Conservation (phyloP, 2,888 invertebrate genomes). For the Eupithecia inturbata region DNA sequence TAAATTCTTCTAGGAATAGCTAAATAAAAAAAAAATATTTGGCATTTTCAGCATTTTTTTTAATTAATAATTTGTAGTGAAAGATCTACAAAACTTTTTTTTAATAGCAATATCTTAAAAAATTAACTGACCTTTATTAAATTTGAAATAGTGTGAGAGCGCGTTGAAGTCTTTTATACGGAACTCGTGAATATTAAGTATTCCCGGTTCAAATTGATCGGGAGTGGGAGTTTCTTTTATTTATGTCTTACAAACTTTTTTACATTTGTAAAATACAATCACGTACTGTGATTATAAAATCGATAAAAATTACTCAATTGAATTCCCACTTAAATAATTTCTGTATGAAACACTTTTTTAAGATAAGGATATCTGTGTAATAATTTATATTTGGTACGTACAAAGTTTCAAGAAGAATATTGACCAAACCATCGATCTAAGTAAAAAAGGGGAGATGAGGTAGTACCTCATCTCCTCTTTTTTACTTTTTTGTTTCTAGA, state of each 20-base stretch:
- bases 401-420: conserved; percentile 33
- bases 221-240: neutral
- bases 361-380: conserved; percentile 54
- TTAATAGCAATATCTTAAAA: neutral
- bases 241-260: neutral
- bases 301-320: conserved; percentile 9
- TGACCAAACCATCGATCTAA: too few species aligned
- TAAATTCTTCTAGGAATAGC: neutral
- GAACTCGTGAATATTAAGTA: conserved; percentile 36
- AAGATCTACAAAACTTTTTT: neutral
- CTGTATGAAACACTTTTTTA: conserved; percentile 43
- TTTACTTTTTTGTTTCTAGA: too few species aligned
- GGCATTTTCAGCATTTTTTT: too few species aligned
- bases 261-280: neutral
- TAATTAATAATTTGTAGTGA: too few species aligned
- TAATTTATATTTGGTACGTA: conserved; percentile 29
- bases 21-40: too few species aligned
- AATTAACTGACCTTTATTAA: neutral
- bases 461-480: too few species aligned
- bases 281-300: neutral
- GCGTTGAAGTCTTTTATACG: conserved; percentile 71
- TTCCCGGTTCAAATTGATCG: neutral
- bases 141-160: conserved; percentile 16
- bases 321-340: conserved; percentile 26
- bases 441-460: too few species aligned